These are phyloP conservation scores for Benthosema pterotum DNA, from an alignment of 2,797 vertebrate genomes.

Conservation along the genomic window DNA sequence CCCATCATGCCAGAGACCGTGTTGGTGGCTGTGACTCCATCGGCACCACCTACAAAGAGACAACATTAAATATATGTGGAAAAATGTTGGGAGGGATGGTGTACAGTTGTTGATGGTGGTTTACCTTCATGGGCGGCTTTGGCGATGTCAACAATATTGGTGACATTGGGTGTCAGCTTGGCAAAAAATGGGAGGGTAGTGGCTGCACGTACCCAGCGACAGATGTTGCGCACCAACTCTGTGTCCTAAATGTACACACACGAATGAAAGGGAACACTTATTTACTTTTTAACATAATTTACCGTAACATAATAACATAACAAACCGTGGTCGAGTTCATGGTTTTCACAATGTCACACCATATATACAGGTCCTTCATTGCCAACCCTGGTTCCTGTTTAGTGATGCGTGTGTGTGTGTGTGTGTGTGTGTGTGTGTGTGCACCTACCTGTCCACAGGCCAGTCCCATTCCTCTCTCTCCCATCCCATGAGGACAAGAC, in stretches of 20 bases:
- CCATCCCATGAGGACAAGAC: constrained; percentile 90
- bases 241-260: constrained; percentile 83
- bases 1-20: constrained; percentile 93
- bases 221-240: constrained; percentile 96
- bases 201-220: constrained; percentile 93
- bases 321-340: too few species aligned
- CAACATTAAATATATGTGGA: neutral
- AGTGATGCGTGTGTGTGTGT: neutral
- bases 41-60: constrained; percentile 81
- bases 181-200: constrained; percentile 92
- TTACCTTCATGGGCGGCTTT: constrained; percentile 89
- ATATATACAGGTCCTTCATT: too few species aligned
- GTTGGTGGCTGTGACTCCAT: constrained; percentile 93
- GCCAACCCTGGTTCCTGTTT: too few species aligned
- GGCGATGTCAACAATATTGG: constrained; percentile 91
- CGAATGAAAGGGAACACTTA: neutral
- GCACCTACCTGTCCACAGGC: constrained; percentile 89
- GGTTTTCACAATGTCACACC: neutral
- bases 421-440: neutral
- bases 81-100: neutral
- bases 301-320: too few species aligned
- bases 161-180: constrained; percentile 90
- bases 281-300: too few species aligned
- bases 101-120: neutral
- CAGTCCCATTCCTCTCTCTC: constrained; percentile 89